These are phyloP conservation scores for Periphyllus acericola DNA, from an alignment of 2,888 invertebrate genomes.

Conservation along the genomic window DNA sequence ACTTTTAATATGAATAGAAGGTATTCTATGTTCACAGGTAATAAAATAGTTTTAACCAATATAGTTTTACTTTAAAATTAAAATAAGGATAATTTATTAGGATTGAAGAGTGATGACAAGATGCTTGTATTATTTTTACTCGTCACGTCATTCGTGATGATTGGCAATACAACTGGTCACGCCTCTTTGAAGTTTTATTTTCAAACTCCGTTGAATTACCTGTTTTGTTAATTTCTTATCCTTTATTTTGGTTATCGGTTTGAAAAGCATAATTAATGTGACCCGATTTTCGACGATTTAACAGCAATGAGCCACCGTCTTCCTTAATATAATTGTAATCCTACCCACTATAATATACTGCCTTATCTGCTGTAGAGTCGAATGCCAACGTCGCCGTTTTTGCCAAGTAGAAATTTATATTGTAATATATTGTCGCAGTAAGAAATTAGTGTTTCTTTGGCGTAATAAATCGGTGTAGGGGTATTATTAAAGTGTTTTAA, in stretches of 20 bases:
- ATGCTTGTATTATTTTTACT: not conserved
- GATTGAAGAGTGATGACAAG: not conserved
- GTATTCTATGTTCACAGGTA: not conserved
- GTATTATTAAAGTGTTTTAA: too few relatives aligned
- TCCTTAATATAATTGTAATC: not conserved
- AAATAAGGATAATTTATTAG: not conserved
- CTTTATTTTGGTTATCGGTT: not conserved
- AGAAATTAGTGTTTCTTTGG: too few relatives aligned
- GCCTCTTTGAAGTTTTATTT: slow-evolving; percentile 12
- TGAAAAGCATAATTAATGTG: not conserved
- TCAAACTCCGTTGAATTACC: not conserved
- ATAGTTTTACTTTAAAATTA: not conserved
- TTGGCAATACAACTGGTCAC: not conserved
- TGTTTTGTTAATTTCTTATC: not conserved
- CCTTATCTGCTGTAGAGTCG: not conserved
- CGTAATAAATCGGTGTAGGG: not conserved
- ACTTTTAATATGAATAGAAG: too few relatives aligned
- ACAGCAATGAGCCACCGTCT: not conserved
- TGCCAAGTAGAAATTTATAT: not conserved
- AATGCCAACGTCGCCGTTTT: not conserved
- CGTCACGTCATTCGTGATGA: slow-evolving; percentile 35
- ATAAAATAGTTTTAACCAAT: not conserved
- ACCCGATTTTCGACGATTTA: not conserved
- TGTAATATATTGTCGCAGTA: not conserved
- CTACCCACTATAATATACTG: not conserved